These are phyloP conservation scores for Antrozous pallidus DNA, from an alignment of 2,797 vertebrate species.

Conservation along the genomic window DNA sequence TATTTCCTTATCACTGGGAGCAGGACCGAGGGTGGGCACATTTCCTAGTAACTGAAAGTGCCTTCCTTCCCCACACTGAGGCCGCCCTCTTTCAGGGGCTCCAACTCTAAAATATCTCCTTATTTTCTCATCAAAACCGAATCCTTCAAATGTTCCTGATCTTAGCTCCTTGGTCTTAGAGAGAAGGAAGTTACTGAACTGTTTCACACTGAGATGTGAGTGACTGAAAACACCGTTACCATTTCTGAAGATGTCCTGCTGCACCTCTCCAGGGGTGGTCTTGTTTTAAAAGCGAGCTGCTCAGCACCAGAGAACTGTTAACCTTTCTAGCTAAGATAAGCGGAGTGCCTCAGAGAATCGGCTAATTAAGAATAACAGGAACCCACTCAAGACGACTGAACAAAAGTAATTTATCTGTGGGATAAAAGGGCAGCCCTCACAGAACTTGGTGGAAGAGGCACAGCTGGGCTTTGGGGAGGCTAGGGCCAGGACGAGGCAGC, in stretches of 20 bases:
- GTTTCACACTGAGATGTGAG: not conserved
- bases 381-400: not conserved
- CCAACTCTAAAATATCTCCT: not conserved
- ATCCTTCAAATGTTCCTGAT: not conserved
- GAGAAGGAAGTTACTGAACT: not conserved
- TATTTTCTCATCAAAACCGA: not conserved
- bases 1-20: conserved; percentile 37
- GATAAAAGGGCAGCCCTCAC: not conserved
- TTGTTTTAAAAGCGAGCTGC: not conserved
- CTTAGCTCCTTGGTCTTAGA: not conserved
- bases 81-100: not conserved
- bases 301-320: not conserved
- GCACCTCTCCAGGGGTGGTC: not conserved
- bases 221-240: not conserved
- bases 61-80: not conserved
- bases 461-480: not conserved
- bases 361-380: not conserved
- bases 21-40: not conserved
- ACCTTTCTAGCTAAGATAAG: not conserved
- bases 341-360: not conserved
- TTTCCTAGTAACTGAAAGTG: not conserved
- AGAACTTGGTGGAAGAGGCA: not conserved
- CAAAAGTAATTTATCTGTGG: not conserved
- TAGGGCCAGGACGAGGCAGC: not conserved
- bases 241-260: not conserved